Conservation (phyloP, 2,888 invertebrate genomes). For the Harpalus rufipes region DNA sequence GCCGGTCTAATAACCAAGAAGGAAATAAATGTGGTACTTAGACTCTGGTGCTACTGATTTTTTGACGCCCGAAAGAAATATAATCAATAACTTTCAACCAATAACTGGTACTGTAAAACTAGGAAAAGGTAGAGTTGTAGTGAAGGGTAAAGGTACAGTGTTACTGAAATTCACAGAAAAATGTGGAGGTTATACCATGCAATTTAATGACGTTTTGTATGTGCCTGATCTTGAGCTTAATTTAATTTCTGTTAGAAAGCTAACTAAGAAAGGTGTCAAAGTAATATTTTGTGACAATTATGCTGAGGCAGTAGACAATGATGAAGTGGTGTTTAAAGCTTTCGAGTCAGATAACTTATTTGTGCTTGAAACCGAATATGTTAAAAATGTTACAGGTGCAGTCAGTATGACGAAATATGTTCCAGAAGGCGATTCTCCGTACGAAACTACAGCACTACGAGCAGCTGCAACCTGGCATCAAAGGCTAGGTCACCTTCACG, state of each 20-base stretch:
- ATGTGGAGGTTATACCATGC: conserved; percentile 1
- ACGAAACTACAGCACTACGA: no score
- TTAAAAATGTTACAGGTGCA: conserved; percentile 2
- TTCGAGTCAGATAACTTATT: neutral
- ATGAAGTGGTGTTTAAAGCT: neutral
- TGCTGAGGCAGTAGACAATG: neutral
- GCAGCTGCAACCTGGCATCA: no score
- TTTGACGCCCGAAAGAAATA: neutral
- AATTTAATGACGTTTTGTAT: neutral
- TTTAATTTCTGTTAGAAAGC: neutral
- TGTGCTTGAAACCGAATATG: neutral
- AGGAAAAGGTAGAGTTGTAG: neutral
- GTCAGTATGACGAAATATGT: neutral
- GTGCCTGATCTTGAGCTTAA: neutral
- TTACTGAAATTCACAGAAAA: neutral
- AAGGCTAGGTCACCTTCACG: neutral
- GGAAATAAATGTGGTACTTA: conserved; percentile 3
- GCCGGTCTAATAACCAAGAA: neutral
- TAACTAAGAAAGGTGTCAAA: neutral
- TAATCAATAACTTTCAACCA: neutral
- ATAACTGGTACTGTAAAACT: conserved; percentile 6
- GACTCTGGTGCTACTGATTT: neutral
- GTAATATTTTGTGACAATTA: neutral
- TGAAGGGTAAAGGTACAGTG: neutral
- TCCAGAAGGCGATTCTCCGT: no score